Evolutionary conservation across 2,797 vertebrate genomes (phyloP), one percentile per base, ranked within the genome.

Genomic region (Smutsia gigantea): DNA sequence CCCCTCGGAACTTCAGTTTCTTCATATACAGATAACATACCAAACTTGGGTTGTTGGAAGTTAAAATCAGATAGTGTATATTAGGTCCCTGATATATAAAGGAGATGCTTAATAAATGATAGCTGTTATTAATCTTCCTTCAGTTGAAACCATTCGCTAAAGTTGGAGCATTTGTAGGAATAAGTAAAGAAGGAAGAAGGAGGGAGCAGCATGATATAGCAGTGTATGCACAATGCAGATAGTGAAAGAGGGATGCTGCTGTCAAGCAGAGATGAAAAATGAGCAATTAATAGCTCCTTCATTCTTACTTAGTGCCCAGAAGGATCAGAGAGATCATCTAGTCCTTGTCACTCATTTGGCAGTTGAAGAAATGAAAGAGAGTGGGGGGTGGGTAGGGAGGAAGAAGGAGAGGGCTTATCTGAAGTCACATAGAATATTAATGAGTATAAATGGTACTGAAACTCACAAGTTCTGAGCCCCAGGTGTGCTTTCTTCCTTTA

Each of bases 111-210:
- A 34, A 53, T 88, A 91, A 92, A n/a, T 37, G 68, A 89, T 7
- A 69, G 27, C 1, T 57, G 66, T 87, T 92, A 75, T 61, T 86
- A 69, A 81, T 85, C 53, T 87, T 37, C 3, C 31, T 19, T 92
- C 46, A 23, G 46, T 31, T 61, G 90, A 97, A 94, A 49, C 14
- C 5, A 53, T 51, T 96, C n/a, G 69, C 71, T 72, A 77, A 93
- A 83, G 23, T 27, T 86, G 61, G 39, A 34, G 59, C 11, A 57
- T 79, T 81, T 94, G 63, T 17, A 87, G 66, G 59, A 75, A 91
- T 55, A 61, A 94, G 64, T 42, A 42, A 37, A 74, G 55, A 82
- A 93, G n/a, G 71, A 57, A 27, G 55, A 34, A 83, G 25, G 68
- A 19, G 9, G 39, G 42, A 55, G 49, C 25, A 53, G 31, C 31